Percentiles rank a stretch among this genome's conserved stretches.
phyloP scores from a whole-genome alignment of 2,888 invertebrate species.

The Conomelus anceps region DNA sequence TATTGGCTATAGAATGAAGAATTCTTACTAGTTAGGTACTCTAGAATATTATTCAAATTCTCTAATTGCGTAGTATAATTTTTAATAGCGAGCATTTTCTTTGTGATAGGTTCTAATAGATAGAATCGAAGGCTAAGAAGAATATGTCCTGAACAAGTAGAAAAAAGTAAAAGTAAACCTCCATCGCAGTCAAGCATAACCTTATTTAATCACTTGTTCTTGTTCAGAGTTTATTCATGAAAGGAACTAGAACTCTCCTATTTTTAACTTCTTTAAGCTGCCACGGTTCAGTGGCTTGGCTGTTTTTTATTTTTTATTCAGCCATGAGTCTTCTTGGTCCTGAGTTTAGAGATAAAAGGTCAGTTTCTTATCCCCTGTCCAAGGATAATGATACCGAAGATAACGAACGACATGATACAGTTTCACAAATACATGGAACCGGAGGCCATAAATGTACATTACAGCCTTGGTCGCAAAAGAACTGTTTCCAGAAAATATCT shows the following conservation, averaged over 20 bases:
- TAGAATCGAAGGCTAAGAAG: background rate
- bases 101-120: background rate
- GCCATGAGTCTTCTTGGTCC: background rate
- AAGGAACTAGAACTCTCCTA: background rate
- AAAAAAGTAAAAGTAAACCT: background rate
- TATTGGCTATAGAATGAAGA: too few relatives aligned
- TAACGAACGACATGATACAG: background rate
- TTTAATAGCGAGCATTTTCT: background rate
- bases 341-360: background rate
- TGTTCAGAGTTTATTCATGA: background rate
- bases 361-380: background rate
- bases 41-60: too few relatives aligned
- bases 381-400: background rate
- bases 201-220: background rate
- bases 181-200: background rate
- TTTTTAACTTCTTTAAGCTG: background rate
- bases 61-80: too few relatives aligned
- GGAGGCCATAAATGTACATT: background rate
- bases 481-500: background rate
- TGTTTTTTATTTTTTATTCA: background rate
- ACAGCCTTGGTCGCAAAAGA: background rate
- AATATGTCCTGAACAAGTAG: background rate
- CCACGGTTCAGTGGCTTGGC: background rate
- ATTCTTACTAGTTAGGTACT: too few relatives aligned
- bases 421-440: background rate